Evolutionary conservation across 1,140 invertebrate species (phyloP), one percentile per base, ranked within the genome.

Genomic region (Drosophila trapezifrons): DNA sequence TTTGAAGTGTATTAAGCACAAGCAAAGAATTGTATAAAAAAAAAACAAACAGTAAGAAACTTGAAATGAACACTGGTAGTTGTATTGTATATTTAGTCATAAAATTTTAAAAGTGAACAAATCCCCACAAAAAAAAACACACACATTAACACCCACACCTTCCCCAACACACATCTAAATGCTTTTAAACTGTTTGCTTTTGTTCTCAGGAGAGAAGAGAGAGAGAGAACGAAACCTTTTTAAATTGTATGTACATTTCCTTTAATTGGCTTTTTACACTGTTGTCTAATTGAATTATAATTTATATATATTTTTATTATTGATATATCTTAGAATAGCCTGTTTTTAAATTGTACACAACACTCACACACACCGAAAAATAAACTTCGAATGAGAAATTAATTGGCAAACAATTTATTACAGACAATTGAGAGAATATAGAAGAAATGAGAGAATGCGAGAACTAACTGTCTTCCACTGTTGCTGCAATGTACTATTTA

Each of bases 401-500:
- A 72, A 32, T 29, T 64, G 38, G 32, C 49, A 40, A 27, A 32
- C 70, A 58, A 70, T 52, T 59, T 55, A 74, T 62, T 66, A 67
- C 70, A 66, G 42, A 56, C 49, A 43, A 73, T 49, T 40, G 32
- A 60, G 45, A 40, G 18, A 60, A 57, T 29, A 70, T 27, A 67
- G 45, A 59, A 45, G 60, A 78, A 35, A 63, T 58, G 35, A 71
- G 43, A 71, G 64, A 66, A 47, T 47, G 43, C 18, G 42, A 66
- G 18, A 66, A 66, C 56, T 38, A 71, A 77, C 70, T 85, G 89
- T 90, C 89, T 90, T 90, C 89, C 89, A 91, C 80, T 91, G 85
- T 81, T 90, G 89, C 89, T 91, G 89, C 89, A 91, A 91, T 91
- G 87, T 79, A 76, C 72, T 60, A 79, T 65, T 76, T 79, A 89